Evolutionary conservation across 2,113 vertebrate species (phyloP), one percentile per base, ranked within the genome.

Genomic region (Osmerus mordax): DNA sequence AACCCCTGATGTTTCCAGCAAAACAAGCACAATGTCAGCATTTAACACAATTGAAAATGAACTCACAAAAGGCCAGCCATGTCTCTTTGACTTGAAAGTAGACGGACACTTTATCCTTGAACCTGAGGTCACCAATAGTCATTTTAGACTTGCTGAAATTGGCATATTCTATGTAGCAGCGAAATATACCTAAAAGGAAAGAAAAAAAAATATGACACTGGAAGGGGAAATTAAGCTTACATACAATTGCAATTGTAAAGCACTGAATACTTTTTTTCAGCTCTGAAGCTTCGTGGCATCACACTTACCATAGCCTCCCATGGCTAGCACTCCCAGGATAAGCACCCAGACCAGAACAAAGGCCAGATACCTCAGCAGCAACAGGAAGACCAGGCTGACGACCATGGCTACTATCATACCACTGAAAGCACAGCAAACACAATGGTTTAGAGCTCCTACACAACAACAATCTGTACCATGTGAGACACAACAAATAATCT

Each of bases 81-180:
- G 64, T 65, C 64, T 65, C 64, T 51, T 51, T 65, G 4, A 65
- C 64, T 65, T 51, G 64, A 51, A 65, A n/a, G 64, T 65, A 65
- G 64, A 7, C 18, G 16, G 64, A 65, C 32, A 65, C 21, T 19
- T 47, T 11, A 12, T 36, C 15, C 18, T 51, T 65, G 41, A 47
- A 65, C 16, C 18, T 21, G 18, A 65, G 64, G 21, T 65, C 64
- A 3, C 32, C n/a, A 12, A 65, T 47, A 7, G 36, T 21, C 64
- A 47, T 1, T 41, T 51, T 65, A 1, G 36, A 65, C 7, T 13
- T 65, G 36, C n/a, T 65, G 64, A 65, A 51, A 51, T 21, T 8
- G 11, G 18, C 12, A 41, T 65, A 65, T 51, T 65, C 64, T 6
- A 7, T 18, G 64, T 65, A 51, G 64, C 64, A 65, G 19, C 47